Base-by-base conservation (phyloP, 2,797 vertebrate species). In the Myripristis jacobus region DNA sequence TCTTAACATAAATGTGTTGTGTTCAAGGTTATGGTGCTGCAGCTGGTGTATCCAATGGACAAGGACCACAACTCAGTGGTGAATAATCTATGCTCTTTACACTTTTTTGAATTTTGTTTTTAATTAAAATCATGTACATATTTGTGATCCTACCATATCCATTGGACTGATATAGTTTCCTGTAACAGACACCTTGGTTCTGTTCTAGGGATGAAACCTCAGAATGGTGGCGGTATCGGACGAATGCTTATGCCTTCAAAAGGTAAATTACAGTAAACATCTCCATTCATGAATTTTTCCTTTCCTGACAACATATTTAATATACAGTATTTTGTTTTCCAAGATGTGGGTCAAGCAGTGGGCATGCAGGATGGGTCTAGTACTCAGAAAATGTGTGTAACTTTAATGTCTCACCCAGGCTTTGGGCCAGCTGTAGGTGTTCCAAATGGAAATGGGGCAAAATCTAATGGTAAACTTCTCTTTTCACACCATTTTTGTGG, bases 181-280 rank as follows among this genome's bases (percentile, higher is more conserved):
- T 4, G 47, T 78, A 1, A 51, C 15, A 11, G 47, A 46, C 31
- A 12, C 55, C 6, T 7, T 48, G 11, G 31, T 13, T 50, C 29
- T 15, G 48, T 43, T 63, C 63, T 36, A 94, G 92, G 91, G 64
- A 83, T 43, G 19, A 73, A 38, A 55, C 69, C 55, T 41, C 85
- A 84, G 48, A 58, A 78, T 24, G 75, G 80, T 54, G 83, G 87
- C 24, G 75, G 77, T 11, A 0, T 85, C 1, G 74, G 82, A 25
- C 59, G 84, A 51, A 79, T 89, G 69, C 57, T 90, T 60, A 85
- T 87, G 59, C 88, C 85, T 38, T 85, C 86, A 4, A 91, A 89
- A 80, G 90, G 92, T 92, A 65, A 69, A 74, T 43, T 27, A 41
- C 3, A 25, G 8, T 13, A 12, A 1, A 58, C 31, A 5, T 50